Evolutionary conservation across 1,140 invertebrate genomes (phyloP).

Genomic region (Muscidifurax raptorellus): DNA sequence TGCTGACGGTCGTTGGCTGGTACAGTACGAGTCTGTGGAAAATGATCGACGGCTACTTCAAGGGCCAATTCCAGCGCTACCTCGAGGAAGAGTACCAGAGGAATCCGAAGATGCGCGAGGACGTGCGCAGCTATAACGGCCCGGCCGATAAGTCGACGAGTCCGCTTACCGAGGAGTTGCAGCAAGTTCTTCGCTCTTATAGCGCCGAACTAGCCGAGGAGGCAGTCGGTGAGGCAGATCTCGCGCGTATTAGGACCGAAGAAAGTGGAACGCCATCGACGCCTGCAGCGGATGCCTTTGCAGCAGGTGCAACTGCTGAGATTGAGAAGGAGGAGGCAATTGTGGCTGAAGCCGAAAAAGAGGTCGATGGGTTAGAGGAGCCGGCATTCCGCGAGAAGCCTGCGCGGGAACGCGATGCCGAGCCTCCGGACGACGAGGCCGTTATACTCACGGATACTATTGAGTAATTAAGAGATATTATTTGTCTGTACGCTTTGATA

Average conservation of each 20-base stretch:
- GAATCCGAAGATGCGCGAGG: constrained; percentile 67
- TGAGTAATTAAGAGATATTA: not conserved
- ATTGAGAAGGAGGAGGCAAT: not conserved
- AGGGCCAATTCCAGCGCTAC: constrained; percentile 74
- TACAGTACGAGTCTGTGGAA: constrained; percentile 76
- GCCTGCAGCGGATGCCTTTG: not conserved
- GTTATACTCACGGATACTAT: not conserved
- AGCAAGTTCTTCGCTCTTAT: not conserved
- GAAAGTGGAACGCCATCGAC: constrained; percentile 29
- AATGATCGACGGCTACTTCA: constrained; percentile 76
- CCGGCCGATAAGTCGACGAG: constrained; percentile 26
- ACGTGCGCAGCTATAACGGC: constrained; percentile 51
- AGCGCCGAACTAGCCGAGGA: not conserved
- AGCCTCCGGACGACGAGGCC: not conserved
- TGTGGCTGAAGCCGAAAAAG: not conserved
- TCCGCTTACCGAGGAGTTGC: constrained; percentile 30
- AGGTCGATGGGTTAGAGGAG: constrained; percentile 24
- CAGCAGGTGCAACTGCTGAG: constrained; percentile 11
- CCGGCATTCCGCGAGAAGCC: not conserved
- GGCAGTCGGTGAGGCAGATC: constrained; percentile 1
- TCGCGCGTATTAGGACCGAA: not conserved
- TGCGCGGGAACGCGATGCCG: not conserved
- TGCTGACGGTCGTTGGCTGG: constrained; percentile 72
- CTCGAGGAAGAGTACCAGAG: constrained; percentile 69
- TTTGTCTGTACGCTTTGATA: constrained; percentile 13